phyloP scores from a whole-genome alignment of 1,140 invertebrate species.

The Tribolium castaneum region DNA sequence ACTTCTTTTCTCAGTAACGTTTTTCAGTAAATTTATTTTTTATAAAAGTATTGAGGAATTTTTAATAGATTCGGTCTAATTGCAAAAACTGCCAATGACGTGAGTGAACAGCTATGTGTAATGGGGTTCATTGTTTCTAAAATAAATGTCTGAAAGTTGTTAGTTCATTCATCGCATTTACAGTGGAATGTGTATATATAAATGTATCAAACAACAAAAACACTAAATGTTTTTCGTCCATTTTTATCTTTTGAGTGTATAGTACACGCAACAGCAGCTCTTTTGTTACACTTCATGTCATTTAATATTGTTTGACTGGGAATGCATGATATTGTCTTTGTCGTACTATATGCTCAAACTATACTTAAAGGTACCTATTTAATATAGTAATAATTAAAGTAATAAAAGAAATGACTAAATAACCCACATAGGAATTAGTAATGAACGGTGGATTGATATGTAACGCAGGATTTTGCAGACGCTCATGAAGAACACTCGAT shows the following conservation, averaged over 20 bases:
- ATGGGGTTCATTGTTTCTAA: constrained; percentile 37
- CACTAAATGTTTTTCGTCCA: constrained; percentile 60
- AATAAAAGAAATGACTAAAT: constrained; percentile 49
- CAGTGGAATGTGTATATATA: constrained; percentile 57
- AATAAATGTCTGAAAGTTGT: constrained; percentile 32
- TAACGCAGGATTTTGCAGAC: constrained; percentile 51
- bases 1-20: constrained; percentile 37
- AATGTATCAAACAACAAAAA: constrained; percentile 54
- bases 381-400: constrained; percentile 57
- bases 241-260: constrained; percentile 56
- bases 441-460: constrained; percentile 28
- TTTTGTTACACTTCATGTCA: constrained; percentile 32
- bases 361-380: constrained; percentile 60
- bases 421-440: constrained; percentile 43
- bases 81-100: constrained; percentile 62
- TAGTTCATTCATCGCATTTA: constrained; percentile 42
- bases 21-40: constrained; percentile 40
- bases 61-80: constrained; percentile 58
- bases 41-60: constrained; percentile 41
- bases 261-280: constrained; percentile 49
- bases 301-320: constrained; percentile 29
- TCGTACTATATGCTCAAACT: constrained; percentile 59
- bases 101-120: constrained; percentile 50
- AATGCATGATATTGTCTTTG: constrained; percentile 23
- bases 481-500: constrained; percentile 40